Percentiles rank a stretch among this genome's conserved stretches.
phyloP scores from a whole-genome alignment of 2,113 vertebrate genomes.

The Panthera tigris region DNA sequence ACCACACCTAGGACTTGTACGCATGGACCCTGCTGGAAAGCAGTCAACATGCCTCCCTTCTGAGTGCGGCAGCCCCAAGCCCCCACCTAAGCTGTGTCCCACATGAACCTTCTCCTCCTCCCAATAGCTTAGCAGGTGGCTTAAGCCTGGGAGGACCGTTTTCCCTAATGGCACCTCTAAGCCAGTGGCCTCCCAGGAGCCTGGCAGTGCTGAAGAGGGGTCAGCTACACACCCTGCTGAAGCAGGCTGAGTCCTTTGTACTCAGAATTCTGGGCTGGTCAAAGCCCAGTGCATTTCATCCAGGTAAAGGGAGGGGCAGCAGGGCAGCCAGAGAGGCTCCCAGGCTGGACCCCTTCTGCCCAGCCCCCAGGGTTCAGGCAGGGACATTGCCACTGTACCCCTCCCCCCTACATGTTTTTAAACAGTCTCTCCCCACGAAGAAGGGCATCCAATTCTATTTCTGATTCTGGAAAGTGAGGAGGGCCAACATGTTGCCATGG shows the following conservation, averaged over 20 bases:
- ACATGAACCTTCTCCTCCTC: background rate
- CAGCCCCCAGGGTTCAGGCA: background rate
- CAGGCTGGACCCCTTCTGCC: background rate
- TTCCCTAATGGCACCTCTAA: background rate
- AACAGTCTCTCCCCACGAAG: slow-evolving; percentile 77
- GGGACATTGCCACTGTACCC: slow-evolving; percentile 8
- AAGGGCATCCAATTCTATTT: slow-evolving; percentile 81
- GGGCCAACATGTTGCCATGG: slow-evolving; percentile 72
- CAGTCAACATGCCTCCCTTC: background rate
- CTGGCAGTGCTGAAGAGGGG: background rate
- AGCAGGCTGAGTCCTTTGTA: background rate
- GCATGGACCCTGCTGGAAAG: background rate
- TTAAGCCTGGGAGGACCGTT: background rate
- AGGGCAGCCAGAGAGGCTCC: background rate
- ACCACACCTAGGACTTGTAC: background rate
- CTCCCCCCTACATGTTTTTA: slow-evolving; percentile 66
- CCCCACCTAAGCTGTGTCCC: background rate
- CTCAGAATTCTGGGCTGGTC: background rate
- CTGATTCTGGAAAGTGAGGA: slow-evolving; percentile 75
- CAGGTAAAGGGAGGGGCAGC: background rate
- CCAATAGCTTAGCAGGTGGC: background rate
- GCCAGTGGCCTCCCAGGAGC: background rate
- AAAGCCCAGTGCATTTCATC: background rate
- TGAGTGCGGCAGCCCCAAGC: background rate
- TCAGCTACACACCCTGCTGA: background rate